phyloP scores from a whole-genome alignment of 2,888 invertebrate genomes.

The Anodontia alba region DNA sequence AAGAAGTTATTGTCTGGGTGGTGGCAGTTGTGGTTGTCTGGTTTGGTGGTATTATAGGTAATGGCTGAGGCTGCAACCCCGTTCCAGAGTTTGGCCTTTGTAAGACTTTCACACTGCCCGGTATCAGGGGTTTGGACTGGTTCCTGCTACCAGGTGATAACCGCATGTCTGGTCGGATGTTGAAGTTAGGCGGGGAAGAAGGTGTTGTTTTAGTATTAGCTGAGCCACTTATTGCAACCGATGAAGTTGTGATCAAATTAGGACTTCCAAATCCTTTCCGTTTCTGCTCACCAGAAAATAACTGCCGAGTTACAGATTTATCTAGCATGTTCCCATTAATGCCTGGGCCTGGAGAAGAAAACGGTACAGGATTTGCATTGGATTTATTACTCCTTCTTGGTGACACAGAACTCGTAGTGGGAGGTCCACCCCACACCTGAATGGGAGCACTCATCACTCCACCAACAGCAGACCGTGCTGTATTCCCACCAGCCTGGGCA shows the following conservation, averaged over 20 bases:
- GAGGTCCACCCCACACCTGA: slow-evolving; percentile 62
- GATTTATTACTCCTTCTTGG: slow-evolving; percentile 59
- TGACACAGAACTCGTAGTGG: slow-evolving; percentile 48
- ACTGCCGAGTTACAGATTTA: slow-evolving; percentile 79
- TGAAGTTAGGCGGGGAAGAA: slow-evolving; percentile 65
- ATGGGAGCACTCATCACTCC: slow-evolving; percentile 40
- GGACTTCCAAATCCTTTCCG: slow-evolving; percentile 62
- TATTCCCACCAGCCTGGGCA: slow-evolving; percentile 25
- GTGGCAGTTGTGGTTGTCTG: slow-evolving; percentile 54
- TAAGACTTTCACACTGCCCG: slow-evolving; percentile 63
- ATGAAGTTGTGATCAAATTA: slow-evolving; percentile 57
- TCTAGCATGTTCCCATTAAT: slow-evolving; percentile 68
- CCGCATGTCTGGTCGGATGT: slow-evolving; percentile 54
- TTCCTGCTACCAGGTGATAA: slow-evolving; percentile 31
- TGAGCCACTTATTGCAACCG: slow-evolving; percentile 54
- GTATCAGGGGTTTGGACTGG: slow-evolving; percentile 46
- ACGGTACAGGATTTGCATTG: slow-evolving; percentile 32
- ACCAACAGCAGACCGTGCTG: slow-evolving; percentile 4
- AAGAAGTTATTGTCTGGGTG: slow-evolving; percentile 50
- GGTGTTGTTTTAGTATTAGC: slow-evolving; percentile 62
- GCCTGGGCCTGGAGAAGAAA: slow-evolving; percentile 62
- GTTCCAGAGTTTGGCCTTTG: slow-evolving; percentile 59
- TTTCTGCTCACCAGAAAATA: slow-evolving; percentile 78
- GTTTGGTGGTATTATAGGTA: slow-evolving; percentile 75
- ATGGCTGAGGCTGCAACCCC: slow-evolving; percentile 72